Evolutionary conservation across 2,113 vertebrate genomes (phyloP).

Genomic region (Sebastes fasciatus): DNA sequence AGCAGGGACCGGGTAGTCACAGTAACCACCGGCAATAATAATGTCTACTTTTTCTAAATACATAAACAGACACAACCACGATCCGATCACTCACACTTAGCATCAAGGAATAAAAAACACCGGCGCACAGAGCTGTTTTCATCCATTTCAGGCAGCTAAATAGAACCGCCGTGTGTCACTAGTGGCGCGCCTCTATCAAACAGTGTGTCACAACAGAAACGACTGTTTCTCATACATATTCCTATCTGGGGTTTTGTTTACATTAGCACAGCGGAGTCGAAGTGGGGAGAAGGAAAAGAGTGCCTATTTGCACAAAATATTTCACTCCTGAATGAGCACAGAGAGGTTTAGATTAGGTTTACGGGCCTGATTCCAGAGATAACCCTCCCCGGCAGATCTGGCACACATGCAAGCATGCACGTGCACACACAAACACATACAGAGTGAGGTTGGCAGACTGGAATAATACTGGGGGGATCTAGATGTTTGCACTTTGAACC

Average conservation of each 20-base stretch:
- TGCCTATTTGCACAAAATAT: slow-evolving; percentile 80
- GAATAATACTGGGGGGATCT: slow-evolving; percentile 77
- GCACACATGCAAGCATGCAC: slow-evolving; percentile 59
- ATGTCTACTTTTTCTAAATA: slow-evolving; percentile 65
- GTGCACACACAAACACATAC: slow-evolving; percentile 22
- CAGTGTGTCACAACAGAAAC: slow-evolving; percentile 61
- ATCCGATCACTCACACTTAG: slow-evolving; percentile 67
- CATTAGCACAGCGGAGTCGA: slow-evolving; percentile 55
- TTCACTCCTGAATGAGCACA: slow-evolving; percentile 81
- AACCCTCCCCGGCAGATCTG: slow-evolving; percentile 72
- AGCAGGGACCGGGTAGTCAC: slow-evolving; percentile 60
- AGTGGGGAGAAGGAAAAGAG: slow-evolving; percentile 56
- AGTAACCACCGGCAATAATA: slow-evolving; percentile 63
- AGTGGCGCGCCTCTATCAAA: slow-evolving; percentile 60
- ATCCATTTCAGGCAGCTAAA: slow-evolving; percentile 51
- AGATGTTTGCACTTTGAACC: slow-evolving; percentile 84
- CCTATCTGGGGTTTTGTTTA: slow-evolving; percentile 72
- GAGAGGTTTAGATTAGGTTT: slow-evolving; percentile 80
- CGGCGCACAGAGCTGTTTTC: slow-evolving; percentile 50
- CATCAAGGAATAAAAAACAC: slow-evolving; percentile 46
- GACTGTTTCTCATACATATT: slow-evolving; percentile 66
- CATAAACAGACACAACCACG: slow-evolving; percentile 48
- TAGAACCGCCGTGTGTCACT: background rate
- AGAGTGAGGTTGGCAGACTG: slow-evolving; percentile 79
- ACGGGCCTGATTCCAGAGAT: slow-evolving; percentile 81